Evolutionary conservation across 1,140 invertebrate species (phyloP), one percentile per base, ranked within the genome.

Genomic region (Coenobita brevimanus): DNA sequence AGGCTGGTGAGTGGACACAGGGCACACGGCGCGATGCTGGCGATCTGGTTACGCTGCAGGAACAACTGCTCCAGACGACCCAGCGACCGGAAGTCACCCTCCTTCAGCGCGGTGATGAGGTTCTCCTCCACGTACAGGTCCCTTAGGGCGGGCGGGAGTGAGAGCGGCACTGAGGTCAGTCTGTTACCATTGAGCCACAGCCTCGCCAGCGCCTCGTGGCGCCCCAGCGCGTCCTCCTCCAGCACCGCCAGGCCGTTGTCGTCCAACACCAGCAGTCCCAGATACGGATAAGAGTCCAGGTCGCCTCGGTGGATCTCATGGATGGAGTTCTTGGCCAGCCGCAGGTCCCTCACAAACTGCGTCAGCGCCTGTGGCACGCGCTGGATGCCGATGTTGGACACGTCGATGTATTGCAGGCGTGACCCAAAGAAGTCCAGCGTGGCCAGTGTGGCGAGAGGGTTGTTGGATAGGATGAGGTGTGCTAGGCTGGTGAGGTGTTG

Each of bases 161-260:
- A 95, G 89, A 93, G 92, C 6, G 97, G 96, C 69, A 97, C 93
- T 3, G 92, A 92, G 8, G 91, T 92, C 27, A 98, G 93, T 24
- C 88, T 43, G 71, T 98, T 98, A 81, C 95, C 95, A 87, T 96
- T 96, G 10, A 98, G 93, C 92, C 96, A 96, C 17, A 98, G 93
- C 81, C 96, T 94, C 38, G 95, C 93, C 6, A 99, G 94, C 90
- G 96, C 95, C 91, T 97, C 96, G 27, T 97, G 92, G 50, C 97
- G 94, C 0, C 96, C 96, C 36, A 98, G 93, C 0, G 97, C 96
- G 91, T 97, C 97, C 46, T 98, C 96, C 92, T 98, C 97, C 6
- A 99, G 94, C 2, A 94, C 93, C 60, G 92, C 93, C 38, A 99
- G 94, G 84, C 94, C 93, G 91, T 98, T 98, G 78, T 96, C 94